Evolutionary conservation across 1,140 invertebrate species (phyloP).

Genomic region (Patella vulgata): DNA sequence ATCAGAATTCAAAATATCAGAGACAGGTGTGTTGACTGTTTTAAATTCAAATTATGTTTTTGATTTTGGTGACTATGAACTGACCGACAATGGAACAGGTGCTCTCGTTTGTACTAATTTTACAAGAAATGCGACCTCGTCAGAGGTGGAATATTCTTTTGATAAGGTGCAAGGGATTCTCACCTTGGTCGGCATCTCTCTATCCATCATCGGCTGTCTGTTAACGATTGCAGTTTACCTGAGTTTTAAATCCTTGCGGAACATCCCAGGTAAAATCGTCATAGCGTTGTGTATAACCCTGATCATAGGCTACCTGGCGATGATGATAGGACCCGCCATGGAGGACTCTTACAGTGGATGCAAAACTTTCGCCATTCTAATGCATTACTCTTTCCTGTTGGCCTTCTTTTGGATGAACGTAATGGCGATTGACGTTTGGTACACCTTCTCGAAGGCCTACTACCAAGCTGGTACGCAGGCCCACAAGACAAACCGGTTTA

Average conservation of each 20-base stretch:
- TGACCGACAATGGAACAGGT: not conserved
- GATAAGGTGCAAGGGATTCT: conserved; percentile 30
- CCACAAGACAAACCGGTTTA: conserved; percentile 60
- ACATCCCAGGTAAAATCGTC: conserved; percentile 69
- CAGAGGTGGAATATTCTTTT: conserved; percentile 21
- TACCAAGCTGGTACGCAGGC: conserved; percentile 26
- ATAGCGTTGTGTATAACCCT: conserved; percentile 66
- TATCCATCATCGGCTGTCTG: conserved; percentile 42
- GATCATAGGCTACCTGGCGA: conserved; percentile 66
- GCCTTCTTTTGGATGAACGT: conserved; percentile 73
- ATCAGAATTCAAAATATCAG: conserved; percentile 19
- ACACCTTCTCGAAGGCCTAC: conserved; percentile 70
- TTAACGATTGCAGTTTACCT: conserved; percentile 61
- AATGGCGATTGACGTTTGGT: conserved; percentile 72
- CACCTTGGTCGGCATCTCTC: conserved; percentile 33
- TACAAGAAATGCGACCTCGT: conserved; percentile 2
- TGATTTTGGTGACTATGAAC: conserved; percentile 12
- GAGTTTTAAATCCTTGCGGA: conserved; percentile 64
- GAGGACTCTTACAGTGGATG: conserved; percentile 23
- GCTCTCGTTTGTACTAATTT: conserved; percentile 21
- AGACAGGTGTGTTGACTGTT: conserved; percentile 16
- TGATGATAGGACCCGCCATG: conserved; percentile 59
- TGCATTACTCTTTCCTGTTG: conserved; percentile 70
- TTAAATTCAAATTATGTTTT: not conserved
- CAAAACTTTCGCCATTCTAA: conserved; percentile 62